phyloP scores from a whole-genome alignment of 2,113 vertebrate species.

The Gallinago jamesoni region DNA sequence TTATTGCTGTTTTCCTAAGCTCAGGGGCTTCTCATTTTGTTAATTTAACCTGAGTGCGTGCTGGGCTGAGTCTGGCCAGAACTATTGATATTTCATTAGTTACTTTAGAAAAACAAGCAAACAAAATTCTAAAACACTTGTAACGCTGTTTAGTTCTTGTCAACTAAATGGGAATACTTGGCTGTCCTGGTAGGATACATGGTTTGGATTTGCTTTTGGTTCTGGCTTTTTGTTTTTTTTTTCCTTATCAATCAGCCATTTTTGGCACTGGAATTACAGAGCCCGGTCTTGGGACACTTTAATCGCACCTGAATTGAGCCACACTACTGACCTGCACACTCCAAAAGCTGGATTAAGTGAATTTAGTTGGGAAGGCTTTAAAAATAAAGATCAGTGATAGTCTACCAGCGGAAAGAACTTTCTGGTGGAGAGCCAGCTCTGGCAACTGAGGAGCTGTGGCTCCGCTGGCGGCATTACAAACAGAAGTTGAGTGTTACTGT shows the following conservation, averaged over 20 bases:
- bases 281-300: neutral
- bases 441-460: neutral
- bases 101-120: neutral
- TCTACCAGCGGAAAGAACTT: neutral
- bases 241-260: neutral
- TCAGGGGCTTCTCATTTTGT: neutral
- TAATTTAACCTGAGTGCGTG: neutral
- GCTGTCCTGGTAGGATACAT: accelerated
- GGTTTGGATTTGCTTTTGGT: neutral
- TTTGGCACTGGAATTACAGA: neutral
- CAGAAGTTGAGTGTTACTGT: neutral
- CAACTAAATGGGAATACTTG: neutral
- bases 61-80: neutral
- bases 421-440: neutral
- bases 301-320: neutral
- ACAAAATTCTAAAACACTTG: neutral
- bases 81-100: neutral
- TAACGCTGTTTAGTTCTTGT: neutral
- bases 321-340: accelerated
- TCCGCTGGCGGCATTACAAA: neutral
- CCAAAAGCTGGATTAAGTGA: neutral
- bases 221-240: neutral
- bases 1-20: neutral
- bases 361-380: neutral
- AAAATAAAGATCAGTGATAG: neutral